Percentiles rank a stretch among this genome's conserved stretches.
Conservation (phyloP, 1,140 invertebrate species). For the Lerema accius region DNA sequence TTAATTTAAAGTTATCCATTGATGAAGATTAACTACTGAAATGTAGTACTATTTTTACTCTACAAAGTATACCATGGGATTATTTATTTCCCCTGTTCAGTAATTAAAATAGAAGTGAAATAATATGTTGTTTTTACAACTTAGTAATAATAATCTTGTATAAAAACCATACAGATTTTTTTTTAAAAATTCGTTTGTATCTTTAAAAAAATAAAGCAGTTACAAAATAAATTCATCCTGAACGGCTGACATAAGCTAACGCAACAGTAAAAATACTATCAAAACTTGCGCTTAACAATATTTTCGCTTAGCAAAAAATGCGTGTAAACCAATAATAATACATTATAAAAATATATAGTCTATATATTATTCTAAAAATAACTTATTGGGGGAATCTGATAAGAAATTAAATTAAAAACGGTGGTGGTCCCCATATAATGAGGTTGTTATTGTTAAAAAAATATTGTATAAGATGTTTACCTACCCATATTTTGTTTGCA, state of each 20-base stretch:
- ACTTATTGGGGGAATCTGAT: conserved; percentile 22
- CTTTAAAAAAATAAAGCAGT: conserved; percentile 1
- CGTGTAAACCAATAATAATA: conserved; percentile 59
- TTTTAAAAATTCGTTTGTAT: too few relatives aligned
- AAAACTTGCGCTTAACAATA: conserved; percentile 51
- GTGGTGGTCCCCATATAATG: conserved; percentile 15
- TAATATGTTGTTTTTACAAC: too few relatives aligned
- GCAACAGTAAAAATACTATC: conserved; percentile 54
- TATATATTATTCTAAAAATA: conserved; percentile 46
- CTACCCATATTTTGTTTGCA: too few relatives aligned
- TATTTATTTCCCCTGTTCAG: too few relatives aligned
- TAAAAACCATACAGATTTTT: too few relatives aligned
- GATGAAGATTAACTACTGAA: too few relatives aligned
- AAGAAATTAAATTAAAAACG: not conserved
- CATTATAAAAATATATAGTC: conserved; percentile 66
- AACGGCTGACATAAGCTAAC: conserved; percentile 15
- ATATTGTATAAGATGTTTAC: not conserved
- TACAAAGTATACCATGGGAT: too few relatives aligned
- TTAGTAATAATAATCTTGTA: too few relatives aligned
- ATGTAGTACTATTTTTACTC: too few relatives aligned
- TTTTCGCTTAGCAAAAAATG: conserved; percentile 60
- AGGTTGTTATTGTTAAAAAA: not conserved
- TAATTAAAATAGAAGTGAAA: too few relatives aligned
- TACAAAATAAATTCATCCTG: not conserved
- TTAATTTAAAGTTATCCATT: too few relatives aligned